These are phyloP conservation scores for Rhyacophila evoluta DNA, from an alignment of 2,888 invertebrate genomes.

Conservation along the genomic window DNA sequence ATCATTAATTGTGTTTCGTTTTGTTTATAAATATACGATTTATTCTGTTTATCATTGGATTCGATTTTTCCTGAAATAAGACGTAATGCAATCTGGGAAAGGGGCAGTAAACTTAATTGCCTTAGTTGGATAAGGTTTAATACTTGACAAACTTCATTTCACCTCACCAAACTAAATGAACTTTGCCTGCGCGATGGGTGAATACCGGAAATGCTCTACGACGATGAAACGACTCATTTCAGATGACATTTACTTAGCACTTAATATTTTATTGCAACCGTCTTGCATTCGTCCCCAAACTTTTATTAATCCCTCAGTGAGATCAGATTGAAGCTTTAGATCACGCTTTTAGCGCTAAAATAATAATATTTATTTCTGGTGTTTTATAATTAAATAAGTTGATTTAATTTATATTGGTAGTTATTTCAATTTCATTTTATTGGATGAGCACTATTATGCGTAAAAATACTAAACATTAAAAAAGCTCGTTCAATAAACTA, in stretches of 20 bases:
- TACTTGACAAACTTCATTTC: conserved; percentile 54
- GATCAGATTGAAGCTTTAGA: too few species aligned
- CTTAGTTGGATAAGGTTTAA: conserved; percentile 39
- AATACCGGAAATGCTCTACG: conserved; percentile 29
- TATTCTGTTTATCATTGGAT: too few species aligned
- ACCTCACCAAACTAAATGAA: conserved; percentile 33
- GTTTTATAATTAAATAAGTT: too few species aligned
- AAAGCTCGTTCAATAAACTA: too few species aligned
- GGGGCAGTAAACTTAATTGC: conserved; percentile 47
- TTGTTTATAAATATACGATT: too few species aligned
- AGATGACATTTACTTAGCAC: conserved; percentile 38
- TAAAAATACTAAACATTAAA: too few species aligned
- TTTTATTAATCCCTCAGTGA: neutral
- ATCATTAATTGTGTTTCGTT: too few species aligned
- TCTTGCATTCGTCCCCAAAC: neutral
- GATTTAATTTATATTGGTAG: too few species aligned
- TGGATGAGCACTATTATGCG: too few species aligned
- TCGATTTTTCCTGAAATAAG: neutral
- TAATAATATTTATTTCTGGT: too few species aligned
- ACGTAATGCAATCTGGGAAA: neutral
- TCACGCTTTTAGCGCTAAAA: too few species aligned
- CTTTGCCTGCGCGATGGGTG: conserved; percentile 28
- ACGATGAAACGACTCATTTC: neutral
- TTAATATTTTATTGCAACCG: conserved; percentile 39
- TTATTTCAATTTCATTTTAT: too few species aligned